These are phyloP conservation scores for Ammodytes marinus DNA, from an alignment of 2,113 vertebrate species.

Conservation along the genomic window DNA sequence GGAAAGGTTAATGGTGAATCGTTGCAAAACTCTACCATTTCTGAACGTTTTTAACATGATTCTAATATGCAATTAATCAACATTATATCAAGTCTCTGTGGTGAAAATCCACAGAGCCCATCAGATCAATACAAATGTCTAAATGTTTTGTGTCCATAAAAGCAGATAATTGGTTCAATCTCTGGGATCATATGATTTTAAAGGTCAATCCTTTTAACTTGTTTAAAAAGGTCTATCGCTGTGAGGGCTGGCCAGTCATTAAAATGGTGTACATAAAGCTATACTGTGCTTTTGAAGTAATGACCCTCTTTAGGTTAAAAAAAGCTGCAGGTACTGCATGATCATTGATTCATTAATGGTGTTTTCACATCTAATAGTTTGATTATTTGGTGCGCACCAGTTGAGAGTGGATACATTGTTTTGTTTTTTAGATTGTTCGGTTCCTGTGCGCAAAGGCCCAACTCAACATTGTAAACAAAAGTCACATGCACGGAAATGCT, in stretches of 20 bases:
- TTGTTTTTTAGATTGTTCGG: too few relatives aligned
- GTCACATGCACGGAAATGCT: too few relatives aligned
- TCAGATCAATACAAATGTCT: conserved; percentile 15
- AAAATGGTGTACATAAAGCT: conserved; percentile 7
- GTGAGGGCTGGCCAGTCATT: background rate
- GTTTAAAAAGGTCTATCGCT: conserved; percentile 1
- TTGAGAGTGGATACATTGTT: too few relatives aligned
- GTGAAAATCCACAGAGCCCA: background rate
- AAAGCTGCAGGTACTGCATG: conserved; percentile 3
- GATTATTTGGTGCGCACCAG: too few relatives aligned
- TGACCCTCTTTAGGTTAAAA: conserved; percentile 4
- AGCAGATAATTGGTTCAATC: conserved; percentile 14
- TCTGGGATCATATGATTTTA: background rate
- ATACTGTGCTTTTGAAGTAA: conserved; percentile 15
- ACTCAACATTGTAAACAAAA: too few relatives aligned
- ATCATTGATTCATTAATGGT: conserved; percentile 39
- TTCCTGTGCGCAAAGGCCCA: too few relatives aligned
- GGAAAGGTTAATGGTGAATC: conserved; percentile 43
- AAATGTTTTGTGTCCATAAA: background rate
- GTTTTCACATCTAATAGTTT: too few relatives aligned
- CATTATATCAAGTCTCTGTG: conserved; percentile 1
- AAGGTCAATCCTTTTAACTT: conserved; percentile 33
- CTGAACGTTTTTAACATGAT: background rate
- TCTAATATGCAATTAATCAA: conserved; percentile 24
- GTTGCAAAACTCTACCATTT: background rate